Evolutionary conservation across 2,113 vertebrate genomes (phyloP).

Genomic region (Panthera uncia): DNA sequence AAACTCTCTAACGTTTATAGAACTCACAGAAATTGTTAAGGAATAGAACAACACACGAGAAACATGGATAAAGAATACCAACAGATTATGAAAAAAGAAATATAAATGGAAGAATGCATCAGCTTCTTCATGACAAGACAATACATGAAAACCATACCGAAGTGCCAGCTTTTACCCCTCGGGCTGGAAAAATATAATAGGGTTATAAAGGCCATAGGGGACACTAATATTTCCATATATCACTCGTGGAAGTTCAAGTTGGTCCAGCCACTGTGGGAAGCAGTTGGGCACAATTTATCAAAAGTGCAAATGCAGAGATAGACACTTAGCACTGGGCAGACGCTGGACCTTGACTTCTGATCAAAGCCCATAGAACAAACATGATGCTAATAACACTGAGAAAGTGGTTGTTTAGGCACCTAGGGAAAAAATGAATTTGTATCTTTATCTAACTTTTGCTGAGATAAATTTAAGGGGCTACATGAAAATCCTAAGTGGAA

Average conservation of each 20-base stretch:
- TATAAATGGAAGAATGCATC: background rate
- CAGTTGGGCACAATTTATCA: background rate
- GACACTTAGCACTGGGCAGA: background rate
- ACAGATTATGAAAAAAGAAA: background rate
- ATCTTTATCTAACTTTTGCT: background rate
- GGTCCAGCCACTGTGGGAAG: background rate
- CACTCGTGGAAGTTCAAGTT: background rate
- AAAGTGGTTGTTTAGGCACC: background rate
- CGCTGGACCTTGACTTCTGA: background rate
- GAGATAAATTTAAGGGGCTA: background rate
- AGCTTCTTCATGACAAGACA: background rate
- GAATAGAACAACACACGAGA: background rate
- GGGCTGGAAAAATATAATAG: background rate
- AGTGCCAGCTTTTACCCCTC: background rate
- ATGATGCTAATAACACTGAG: background rate
- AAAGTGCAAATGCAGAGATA: background rate
- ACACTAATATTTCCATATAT: background rate
- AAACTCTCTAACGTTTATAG: background rate
- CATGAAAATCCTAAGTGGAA: background rate
- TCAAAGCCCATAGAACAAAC: background rate
- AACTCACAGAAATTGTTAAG: background rate
- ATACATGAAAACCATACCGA: background rate
- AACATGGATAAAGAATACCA: background rate
- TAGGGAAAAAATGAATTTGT: background rate
- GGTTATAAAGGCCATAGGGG: background rate